These are phyloP conservation scores for Drosophila busckii DNA, from an alignment of 1,140 invertebrate species.

Conservation along the genomic window DNA sequence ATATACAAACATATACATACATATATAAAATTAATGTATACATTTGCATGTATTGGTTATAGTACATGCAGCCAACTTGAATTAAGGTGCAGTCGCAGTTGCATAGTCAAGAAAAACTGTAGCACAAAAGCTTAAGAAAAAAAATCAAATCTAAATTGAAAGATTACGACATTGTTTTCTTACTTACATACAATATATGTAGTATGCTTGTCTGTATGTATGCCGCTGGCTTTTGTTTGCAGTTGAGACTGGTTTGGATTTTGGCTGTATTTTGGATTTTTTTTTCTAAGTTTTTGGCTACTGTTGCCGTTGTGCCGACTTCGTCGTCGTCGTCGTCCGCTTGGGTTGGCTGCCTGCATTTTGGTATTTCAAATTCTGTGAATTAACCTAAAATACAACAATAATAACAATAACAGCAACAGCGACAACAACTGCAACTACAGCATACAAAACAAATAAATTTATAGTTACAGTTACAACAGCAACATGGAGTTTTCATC, in stretches of 20 bases:
- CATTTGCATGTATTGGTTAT: too few relatives aligned
- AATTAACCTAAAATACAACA: constrained; percentile 55
- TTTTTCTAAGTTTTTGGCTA: constrained; percentile 45
- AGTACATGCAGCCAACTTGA: too few relatives aligned
- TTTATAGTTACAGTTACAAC: constrained; percentile 68
- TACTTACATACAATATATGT: constrained; percentile 28
- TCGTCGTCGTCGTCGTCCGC: constrained; percentile 2
- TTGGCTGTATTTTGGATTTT: too few relatives aligned
- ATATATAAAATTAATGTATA: too few relatives aligned
- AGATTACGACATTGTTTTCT: constrained; percentile 60
- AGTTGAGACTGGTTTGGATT: constrained; percentile 43
- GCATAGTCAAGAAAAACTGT: constrained; percentile 42
- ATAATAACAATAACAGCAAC: too few relatives aligned
- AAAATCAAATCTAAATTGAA: constrained; percentile 64
- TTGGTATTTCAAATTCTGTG: constrained; percentile 62
- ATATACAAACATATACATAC: too few relatives aligned
- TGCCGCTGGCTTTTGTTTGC: constrained; percentile 49
- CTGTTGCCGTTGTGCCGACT: constrained; percentile 14
- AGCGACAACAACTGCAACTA: constrained; percentile 45
- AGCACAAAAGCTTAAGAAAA: constrained; percentile 43
- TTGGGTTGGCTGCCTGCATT: constrained; percentile 25
- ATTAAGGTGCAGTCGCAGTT: constrained; percentile 24
- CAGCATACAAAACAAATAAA: constrained; percentile 44
- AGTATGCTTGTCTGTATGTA: not conserved
- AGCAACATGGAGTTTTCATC: constrained; percentile 52